These are phyloP conservation scores for Polymixis flavicincta DNA, from an alignment of 2,888 invertebrate genomes.

Conservation along the genomic window DNA sequence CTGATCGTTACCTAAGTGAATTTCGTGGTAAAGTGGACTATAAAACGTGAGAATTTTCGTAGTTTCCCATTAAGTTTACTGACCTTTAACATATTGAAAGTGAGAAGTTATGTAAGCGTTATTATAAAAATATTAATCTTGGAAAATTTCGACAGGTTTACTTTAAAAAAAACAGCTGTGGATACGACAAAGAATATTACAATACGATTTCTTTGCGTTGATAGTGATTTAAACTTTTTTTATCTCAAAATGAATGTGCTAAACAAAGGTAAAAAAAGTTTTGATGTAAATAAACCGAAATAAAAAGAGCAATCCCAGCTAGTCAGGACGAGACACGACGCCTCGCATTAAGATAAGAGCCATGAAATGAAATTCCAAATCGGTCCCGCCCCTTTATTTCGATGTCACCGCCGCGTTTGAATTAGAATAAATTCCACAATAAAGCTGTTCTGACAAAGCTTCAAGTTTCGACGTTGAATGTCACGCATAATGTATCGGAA, in stretches of 20 bases:
- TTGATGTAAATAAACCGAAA: conserved; percentile 69
- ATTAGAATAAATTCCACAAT: conserved; percentile 76
- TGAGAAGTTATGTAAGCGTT: conserved; percentile 21
- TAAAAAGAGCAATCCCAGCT: conserved; percentile 67
- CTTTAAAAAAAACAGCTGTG: conserved; percentile 4
- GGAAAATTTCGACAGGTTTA: background rate
- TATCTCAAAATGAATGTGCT: conserved; percentile 33
- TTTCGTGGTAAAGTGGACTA: conserved; percentile 57
- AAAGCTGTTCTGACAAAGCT: conserved; percentile 77
- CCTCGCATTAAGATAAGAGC: conserved; percentile 79
- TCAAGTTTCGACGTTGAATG: conserved; percentile 74
- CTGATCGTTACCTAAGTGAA: conserved; percentile 61
- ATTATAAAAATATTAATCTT: conserved; percentile 35
- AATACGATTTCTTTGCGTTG: conserved; percentile 28
- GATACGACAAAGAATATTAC: conserved; percentile 17
- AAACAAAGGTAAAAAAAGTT: conserved; percentile 42
- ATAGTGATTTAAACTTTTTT: conserved; percentile 52
- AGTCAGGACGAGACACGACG: conserved; percentile 67
- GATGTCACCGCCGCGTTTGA: conserved; percentile 73
- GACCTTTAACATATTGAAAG: conserved; percentile 41
- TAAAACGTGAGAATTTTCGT: conserved; percentile 51
- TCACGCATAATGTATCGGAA: conserved; percentile 83
- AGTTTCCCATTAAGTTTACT: conserved; percentile 55
- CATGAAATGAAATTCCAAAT: conserved; percentile 80
- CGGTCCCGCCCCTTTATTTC: conserved; percentile 75